Evolutionary conservation across 2,113 vertebrate genomes (phyloP).

Genomic region (Herpetotheres cachinnans): DNA sequence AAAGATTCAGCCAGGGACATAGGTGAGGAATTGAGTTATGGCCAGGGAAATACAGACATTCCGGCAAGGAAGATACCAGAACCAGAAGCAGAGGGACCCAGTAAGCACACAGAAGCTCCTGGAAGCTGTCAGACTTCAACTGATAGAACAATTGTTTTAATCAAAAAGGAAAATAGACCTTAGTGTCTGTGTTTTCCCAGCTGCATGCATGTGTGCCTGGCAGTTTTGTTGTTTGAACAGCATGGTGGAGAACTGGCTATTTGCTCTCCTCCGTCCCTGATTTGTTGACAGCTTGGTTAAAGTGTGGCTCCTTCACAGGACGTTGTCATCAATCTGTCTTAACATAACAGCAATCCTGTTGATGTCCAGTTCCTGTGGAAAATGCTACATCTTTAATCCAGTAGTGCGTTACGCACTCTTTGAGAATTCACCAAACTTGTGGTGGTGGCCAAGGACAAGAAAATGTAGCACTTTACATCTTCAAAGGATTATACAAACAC

Average conservation of each 20-base stretch:
- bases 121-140: background rate
- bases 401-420: background rate
- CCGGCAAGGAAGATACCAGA: background rate
- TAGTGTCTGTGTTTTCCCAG: conserved; percentile 28
- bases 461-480: background rate
- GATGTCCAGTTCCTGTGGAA: background rate
- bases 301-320: background rate
- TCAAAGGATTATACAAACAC: background rate
- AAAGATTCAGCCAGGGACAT: background rate
- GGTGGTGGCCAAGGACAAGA: background rate
- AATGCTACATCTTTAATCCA: background rate
- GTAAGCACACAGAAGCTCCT: background rate
- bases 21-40: background rate
- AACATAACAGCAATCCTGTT: background rate
- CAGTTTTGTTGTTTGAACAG: conserved; percentile 20
- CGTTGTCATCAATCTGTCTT: background rate
- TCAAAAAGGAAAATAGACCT: conserved; percentile 24
- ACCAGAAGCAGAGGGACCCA: background rate
- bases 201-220: background rate
- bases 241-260: background rate
- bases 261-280: background rate
- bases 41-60: background rate
- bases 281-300: conserved; percentile 13
- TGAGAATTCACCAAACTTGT: background rate
- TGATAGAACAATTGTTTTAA: conserved; percentile 7